Evolutionary conservation across 2,888 invertebrate genomes (phyloP).

Genomic region (Lasioglossum vierecki): DNA sequence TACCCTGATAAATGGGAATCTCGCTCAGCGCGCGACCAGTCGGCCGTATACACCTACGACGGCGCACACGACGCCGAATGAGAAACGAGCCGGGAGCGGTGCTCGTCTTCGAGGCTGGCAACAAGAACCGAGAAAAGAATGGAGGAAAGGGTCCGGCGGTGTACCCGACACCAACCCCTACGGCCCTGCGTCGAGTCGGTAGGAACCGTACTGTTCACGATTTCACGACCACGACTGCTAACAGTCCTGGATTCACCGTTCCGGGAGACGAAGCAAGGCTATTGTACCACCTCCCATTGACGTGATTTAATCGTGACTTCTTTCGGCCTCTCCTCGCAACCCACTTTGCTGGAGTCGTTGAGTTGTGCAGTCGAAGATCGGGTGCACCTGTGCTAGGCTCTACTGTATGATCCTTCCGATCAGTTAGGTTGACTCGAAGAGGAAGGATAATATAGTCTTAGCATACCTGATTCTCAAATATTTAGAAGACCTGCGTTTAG

Average conservation of each 20-base stretch:
- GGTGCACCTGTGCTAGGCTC: background rate
- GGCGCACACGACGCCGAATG: slow-evolving; percentile 60
- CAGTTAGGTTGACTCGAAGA: background rate
- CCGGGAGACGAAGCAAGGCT: background rate
- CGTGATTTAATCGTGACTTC: background rate
- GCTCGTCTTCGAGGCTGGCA: slow-evolving; percentile 64
- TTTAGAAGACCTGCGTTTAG: background rate
- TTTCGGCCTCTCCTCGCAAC: background rate
- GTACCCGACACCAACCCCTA: slow-evolving; percentile 4
- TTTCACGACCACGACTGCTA: slow-evolving; percentile 23
- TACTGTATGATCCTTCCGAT: background rate
- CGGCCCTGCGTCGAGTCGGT: slow-evolving; percentile 7
- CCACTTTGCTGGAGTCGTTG: background rate
- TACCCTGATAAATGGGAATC: slow-evolving; percentile 83
- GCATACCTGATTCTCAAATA: background rate
- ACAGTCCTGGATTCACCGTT: slow-evolving; percentile 28
- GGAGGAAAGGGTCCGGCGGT: slow-evolving; percentile 45
- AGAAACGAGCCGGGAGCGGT: slow-evolving; percentile 63
- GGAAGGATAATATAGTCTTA: background rate
- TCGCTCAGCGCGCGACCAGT: slow-evolving; percentile 73
- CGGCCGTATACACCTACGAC: slow-evolving; percentile 75
- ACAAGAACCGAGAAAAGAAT: slow-evolving; percentile 53
- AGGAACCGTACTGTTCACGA: slow-evolving; percentile 49
- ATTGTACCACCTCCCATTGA: background rate
- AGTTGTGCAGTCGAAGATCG: background rate